These are phyloP conservation scores for Xanthorhoe designata DNA, from an alignment of 2,888 invertebrate species.

Conservation along the genomic window DNA sequence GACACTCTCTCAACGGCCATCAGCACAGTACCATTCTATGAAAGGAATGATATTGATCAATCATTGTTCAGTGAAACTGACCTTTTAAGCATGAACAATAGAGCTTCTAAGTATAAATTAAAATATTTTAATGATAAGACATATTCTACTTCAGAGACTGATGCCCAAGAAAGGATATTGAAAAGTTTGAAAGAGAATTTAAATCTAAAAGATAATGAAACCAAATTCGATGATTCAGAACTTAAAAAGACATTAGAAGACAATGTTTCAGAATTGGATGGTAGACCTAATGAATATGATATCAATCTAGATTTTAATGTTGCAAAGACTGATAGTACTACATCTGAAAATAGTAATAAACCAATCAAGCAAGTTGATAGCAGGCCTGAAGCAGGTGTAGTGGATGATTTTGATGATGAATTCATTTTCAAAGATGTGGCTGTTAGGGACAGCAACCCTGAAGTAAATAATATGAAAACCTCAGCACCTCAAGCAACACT, in stretches of 20 bases:
- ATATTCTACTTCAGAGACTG: conserved; percentile 66
- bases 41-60: conserved; percentile 69
- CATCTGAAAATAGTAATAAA: conserved; percentile 16
- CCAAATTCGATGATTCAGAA: conserved; percentile 13
- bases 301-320: conserved; percentile 38
- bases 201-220: conserved; percentile 32
- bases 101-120: conserved; percentile 71
- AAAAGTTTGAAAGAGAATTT: conserved; percentile 50
- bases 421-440: conserved; percentile 32
- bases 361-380: conserved; percentile 4
- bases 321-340: conserved; percentile 28
- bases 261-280: conserved; percentile 19
- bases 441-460: conserved; percentile 11
- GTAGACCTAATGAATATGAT: conserved; percentile 34
- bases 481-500: not conserved
- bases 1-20: conserved; percentile 68
- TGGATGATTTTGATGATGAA: conserved; percentile 29
- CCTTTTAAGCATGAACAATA: conserved; percentile 70
- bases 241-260: conserved; percentile 25
- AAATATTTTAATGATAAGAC: conserved; percentile 74
- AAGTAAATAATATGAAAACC: conserved; percentile 20
- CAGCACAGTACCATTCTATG: conserved; percentile 74
- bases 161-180: conserved; percentile 62
- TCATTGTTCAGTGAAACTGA: conserved; percentile 68
- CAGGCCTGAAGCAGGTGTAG: conserved; percentile 14